Evolutionary conservation across 2,797 vertebrate species (phyloP).

Genomic region (Microchirus variegatus): DNA sequence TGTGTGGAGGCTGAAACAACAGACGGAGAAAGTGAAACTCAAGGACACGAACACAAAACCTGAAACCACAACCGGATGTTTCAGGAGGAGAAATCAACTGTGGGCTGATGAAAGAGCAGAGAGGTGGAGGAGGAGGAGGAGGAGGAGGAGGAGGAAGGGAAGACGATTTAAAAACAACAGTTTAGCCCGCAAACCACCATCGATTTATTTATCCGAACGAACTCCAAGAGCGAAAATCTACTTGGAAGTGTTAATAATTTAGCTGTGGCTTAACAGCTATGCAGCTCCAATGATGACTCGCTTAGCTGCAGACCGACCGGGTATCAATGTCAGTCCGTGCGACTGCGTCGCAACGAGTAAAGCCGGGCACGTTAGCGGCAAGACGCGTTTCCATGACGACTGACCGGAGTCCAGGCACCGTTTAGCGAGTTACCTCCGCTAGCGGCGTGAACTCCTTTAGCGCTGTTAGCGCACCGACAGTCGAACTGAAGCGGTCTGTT

Average conservation of each 20-base stretch:
- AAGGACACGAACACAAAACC: conserved; percentile 32
- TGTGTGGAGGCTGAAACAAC: conserved; percentile 27
- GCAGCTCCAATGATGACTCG: conserved; percentile 4
- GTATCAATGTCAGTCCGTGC: not conserved
- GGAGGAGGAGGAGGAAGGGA: not conserved
- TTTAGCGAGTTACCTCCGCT: no score
- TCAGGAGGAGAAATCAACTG: not conserved
- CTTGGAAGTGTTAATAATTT: conserved; percentile 1
- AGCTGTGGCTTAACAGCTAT: not conserved
- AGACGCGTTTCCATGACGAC: no score
- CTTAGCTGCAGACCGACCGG: not conserved
- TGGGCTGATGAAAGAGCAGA: not conserved
- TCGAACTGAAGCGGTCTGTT: no score
- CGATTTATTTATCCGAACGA: conserved; percentile 8
- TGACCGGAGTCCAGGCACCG: no score
- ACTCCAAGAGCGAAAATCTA: conserved; percentile 2
- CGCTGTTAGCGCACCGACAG: no score
- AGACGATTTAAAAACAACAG: conserved; percentile 6
- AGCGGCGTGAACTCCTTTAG: no score
- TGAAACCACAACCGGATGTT: conserved; percentile 19
- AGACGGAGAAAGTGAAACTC: conserved; percentile 28
- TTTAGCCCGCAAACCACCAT: not conserved
- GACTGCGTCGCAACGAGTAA: not conserved
- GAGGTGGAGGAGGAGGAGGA: not conserved
- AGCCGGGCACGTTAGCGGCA: no score